Evolutionary conservation across 2,113 vertebrate genomes (phyloP).

Genomic region (Brachyhypopomus occidentalis): DNA sequence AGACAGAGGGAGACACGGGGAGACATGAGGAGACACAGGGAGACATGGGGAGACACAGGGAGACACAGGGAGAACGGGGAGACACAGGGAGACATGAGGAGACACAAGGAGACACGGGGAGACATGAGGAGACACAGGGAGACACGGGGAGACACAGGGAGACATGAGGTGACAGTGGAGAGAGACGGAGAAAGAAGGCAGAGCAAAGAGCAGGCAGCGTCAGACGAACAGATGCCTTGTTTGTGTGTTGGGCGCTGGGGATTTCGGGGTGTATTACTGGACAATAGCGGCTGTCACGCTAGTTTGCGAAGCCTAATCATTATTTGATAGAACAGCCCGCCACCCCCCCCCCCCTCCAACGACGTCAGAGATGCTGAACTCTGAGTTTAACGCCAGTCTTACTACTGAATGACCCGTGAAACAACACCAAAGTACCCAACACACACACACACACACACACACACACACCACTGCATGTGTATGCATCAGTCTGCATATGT

Average conservation of each 20-base stretch:
- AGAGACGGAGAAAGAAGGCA: too few relatives aligned
- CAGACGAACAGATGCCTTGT: conserved; percentile 72
- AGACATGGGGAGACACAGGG: too few relatives aligned
- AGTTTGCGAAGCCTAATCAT: conserved; percentile 78
- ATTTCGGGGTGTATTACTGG: conserved; percentile 67
- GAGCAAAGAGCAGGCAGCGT: conserved; percentile 39
- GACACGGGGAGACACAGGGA: too few relatives aligned
- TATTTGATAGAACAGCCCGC: conserved; percentile 77
- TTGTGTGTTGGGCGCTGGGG: conserved; percentile 55
- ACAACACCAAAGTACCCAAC: too few relatives aligned
- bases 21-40: too few relatives aligned
- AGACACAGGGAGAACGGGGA: too few relatives aligned
- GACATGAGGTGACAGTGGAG: too few relatives aligned
- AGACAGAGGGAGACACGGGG: conserved; percentile 33
- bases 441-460: too few relatives aligned
- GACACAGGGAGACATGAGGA: too few relatives aligned
- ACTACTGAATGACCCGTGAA: conserved; percentile 75
- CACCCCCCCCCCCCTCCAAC: conserved; percentile 62
- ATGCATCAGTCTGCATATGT: background rate
- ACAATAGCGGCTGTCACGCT: conserved; percentile 79
- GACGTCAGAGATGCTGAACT: conserved; percentile 53
- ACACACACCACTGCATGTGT: too few relatives aligned
- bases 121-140: too few relatives aligned
- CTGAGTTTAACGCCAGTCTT: conserved; percentile 55
- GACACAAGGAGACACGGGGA: too few relatives aligned